Evolutionary conservation across 2,113 vertebrate genomes (phyloP).

Genomic region (Hyla sarda): DNA sequence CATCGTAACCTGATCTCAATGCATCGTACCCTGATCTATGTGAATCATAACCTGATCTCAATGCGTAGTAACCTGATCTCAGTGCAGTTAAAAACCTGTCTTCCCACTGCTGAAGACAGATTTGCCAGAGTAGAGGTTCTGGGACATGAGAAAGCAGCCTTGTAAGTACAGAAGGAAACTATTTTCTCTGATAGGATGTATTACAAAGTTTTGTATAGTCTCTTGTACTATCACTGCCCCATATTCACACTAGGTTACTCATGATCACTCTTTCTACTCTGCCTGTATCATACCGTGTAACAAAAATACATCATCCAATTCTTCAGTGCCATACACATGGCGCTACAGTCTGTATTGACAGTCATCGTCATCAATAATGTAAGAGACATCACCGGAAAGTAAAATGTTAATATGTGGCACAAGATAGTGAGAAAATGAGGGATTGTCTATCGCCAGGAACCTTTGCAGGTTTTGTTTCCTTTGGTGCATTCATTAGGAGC

Average conservation of each 20-base stretch:
- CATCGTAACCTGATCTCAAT: too few relatives aligned
- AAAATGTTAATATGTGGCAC: slow-evolving; percentile 25
- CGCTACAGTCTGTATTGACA: background rate
- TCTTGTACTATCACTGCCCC: too few relatives aligned
- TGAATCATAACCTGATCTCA: too few relatives aligned
- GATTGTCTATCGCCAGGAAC: slow-evolving; percentile 42
- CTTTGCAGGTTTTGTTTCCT: slow-evolving; percentile 41
- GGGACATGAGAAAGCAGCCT: too few relatives aligned
- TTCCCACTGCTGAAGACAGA: too few relatives aligned
- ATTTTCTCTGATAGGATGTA: too few relatives aligned
- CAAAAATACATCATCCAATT: slow-evolving; percentile 5
- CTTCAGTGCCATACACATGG: background rate
- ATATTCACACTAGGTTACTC: background rate
- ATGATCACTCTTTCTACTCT: background rate
- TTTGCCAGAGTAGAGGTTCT: too few relatives aligned
- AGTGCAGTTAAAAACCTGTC: too few relatives aligned
- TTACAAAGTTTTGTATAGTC: too few relatives aligned
- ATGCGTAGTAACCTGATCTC: too few relatives aligned
- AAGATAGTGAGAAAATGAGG: slow-evolving; percentile 39
- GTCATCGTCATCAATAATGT: slow-evolving; percentile 22
- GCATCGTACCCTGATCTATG: too few relatives aligned
- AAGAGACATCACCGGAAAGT: background rate
- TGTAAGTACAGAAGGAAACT: too few relatives aligned
- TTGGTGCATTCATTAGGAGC: slow-evolving; percentile 35
- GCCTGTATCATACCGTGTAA: background rate